Evolutionary conservation across 2,797 vertebrate genomes (phyloP).

Genomic region (Salarias fasciatus): DNA sequence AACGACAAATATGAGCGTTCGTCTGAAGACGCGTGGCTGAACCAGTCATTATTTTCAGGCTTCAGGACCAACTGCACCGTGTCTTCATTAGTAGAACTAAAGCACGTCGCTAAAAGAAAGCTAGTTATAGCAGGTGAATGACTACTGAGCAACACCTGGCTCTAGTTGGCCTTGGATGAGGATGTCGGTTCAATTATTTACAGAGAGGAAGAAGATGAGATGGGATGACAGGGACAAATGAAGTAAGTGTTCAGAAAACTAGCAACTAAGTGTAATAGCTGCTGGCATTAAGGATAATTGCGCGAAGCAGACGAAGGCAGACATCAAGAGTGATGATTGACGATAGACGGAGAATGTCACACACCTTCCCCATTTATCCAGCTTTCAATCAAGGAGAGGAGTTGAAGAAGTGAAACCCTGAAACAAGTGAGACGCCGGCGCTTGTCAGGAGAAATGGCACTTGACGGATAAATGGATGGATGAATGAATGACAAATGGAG

Average conservation of each 20-base stretch:
- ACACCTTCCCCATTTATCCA: conserved; percentile 31
- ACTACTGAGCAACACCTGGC: conserved; percentile 1
- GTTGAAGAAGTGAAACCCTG: conserved; percentile 28
- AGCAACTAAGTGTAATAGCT: neutral
- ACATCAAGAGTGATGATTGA: conserved; percentile 32
- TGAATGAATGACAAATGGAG: conserved; percentile 7
- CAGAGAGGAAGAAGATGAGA: neutral
- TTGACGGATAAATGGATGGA: conserved; percentile 44
- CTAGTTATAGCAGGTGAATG: neutral
- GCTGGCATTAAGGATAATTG: conserved; percentile 18
- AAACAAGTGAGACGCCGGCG: conserved; percentile 39
- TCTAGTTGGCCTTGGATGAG: no score
- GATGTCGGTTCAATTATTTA: no score
- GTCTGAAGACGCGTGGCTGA: no score
- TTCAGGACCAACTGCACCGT: neutral
- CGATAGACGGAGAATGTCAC: conserved; percentile 23
- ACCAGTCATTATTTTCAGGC: no score
- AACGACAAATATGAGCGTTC: no score
- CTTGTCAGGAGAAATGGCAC: conserved; percentile 24
- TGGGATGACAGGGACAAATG: neutral
- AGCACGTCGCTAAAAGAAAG: neutral
- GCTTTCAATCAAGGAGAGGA: conserved; percentile 46
- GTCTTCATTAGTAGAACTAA: neutral
- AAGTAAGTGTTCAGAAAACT: neutral
- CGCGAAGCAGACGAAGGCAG: neutral